These are phyloP conservation scores for Cryptocheilus praepositus DNA, from an alignment of 2,888 invertebrate species.

Conservation along the genomic window DNA sequence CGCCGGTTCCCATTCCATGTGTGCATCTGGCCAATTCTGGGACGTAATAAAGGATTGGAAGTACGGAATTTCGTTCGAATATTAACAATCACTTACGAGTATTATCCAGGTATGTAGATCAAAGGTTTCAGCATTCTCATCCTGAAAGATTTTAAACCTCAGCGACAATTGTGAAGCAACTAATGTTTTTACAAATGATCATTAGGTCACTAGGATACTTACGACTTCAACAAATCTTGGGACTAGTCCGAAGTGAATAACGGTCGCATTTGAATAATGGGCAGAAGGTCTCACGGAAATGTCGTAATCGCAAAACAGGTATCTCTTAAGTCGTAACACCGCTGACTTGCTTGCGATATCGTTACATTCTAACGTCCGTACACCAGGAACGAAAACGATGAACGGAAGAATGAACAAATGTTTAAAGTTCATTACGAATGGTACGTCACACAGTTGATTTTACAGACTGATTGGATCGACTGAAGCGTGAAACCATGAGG, in stretches of 20 bases:
- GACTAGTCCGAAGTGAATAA: conserved; percentile 76
- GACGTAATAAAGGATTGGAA: neutral
- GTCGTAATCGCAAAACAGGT: conserved; percentile 78
- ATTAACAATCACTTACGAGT: conserved; percentile 53
- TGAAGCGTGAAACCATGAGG: too few relatives aligned
- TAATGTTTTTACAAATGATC: conserved; percentile 1
- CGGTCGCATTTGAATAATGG: conserved; percentile 76
- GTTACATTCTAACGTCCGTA: conserved; percentile 46
- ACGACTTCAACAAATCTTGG: conserved; percentile 76
- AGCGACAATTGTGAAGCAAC: conserved; percentile 2
- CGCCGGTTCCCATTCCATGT: conserved; percentile 83
- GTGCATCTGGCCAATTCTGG: conserved; percentile 82
- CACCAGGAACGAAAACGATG: neutral
- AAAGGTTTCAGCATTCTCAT: conserved; percentile 67
- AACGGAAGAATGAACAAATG: neutral
- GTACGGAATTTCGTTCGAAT: neutral
- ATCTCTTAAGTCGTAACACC: conserved; percentile 72
- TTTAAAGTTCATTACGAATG: too few relatives aligned
- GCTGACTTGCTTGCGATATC: conserved; percentile 46
- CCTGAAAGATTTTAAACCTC: conserved; percentile 35
- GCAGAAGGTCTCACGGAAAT: conserved; percentile 73
- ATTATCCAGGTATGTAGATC: conserved; percentile 69
- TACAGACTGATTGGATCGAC: neutral
- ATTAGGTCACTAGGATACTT: conserved; percentile 32
- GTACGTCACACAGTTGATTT: neutral